Evolutionary conservation across 2,797 vertebrate species (phyloP).

Genomic region (Gymnoscopelus braueri): DNA sequence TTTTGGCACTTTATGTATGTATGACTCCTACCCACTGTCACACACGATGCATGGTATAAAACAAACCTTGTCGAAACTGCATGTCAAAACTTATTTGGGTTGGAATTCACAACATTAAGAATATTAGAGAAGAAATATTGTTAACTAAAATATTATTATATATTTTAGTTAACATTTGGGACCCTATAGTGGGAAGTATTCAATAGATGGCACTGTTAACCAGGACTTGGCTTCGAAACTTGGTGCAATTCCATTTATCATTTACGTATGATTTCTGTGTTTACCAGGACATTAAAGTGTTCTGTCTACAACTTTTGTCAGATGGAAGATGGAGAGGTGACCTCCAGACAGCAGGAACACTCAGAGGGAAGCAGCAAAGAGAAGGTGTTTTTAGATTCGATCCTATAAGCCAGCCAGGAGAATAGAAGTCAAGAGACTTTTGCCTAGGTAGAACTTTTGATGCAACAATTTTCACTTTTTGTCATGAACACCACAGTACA

Average conservation of each 20-base stretch:
- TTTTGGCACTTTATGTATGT: too few species aligned
- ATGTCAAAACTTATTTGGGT: too few species aligned
- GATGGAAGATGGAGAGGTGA: too few species aligned
- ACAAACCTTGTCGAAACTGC: too few species aligned
- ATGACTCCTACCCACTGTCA: too few species aligned
- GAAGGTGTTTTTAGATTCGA: too few species aligned
- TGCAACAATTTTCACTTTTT: conserved; percentile 8
- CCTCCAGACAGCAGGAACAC: too few species aligned
- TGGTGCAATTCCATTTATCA: conserved; percentile 3
- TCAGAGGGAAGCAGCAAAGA: too few species aligned
- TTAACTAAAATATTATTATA: too few species aligned
- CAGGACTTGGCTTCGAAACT: conserved; percentile 38
- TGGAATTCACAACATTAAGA: too few species aligned
- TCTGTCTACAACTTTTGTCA: conserved; percentile 49
- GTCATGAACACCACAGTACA: background rate
- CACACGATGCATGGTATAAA: too few species aligned
- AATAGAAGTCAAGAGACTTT: conserved; percentile 11
- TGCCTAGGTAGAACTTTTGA: background rate
- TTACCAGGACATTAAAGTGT: conserved; percentile 40
- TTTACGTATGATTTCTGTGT: background rate
- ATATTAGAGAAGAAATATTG: too few species aligned
- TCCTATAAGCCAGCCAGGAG: background rate
- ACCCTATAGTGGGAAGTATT: conserved; percentile 5
- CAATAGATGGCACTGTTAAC: conserved; percentile 81
- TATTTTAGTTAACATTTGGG: background rate